Evolutionary conservation across 2,113 vertebrate genomes (phyloP), one percentile per base, ranked within the genome.

Genomic region (Macroglossus sobrinus): DNA sequence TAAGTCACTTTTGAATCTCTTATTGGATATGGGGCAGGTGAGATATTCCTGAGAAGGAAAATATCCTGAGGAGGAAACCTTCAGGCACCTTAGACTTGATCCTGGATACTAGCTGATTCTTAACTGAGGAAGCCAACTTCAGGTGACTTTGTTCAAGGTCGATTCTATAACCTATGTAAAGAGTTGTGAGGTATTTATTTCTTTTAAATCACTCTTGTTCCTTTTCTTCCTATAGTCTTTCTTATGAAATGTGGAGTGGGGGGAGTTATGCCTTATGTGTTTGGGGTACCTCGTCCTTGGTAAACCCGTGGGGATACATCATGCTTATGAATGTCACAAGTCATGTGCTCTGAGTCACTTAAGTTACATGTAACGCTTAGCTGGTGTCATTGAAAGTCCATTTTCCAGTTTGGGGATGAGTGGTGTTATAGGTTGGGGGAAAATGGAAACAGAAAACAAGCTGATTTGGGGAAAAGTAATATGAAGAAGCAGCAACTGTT

Each of bases 291-390:
- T 66, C 28, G 78, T 38, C 19, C 43, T 75, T 86, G 19, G 35
- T 22, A 19, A 4, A 15, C 3, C 5, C 2, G 4, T 15, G 15
- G 0, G 9, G 28, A 5, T 38, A 30, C 3, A 3, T 30, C 68
- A 78, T 16, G 1, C 22, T 91, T 53, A 57, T 35, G 24, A 72
- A 69, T 7, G 11, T 14, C n/a, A n/a, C 33, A 30, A 28, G 61
- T 30, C n/a, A 40, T 0, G 2, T 13, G 3, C 19, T 57, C 19
- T 1, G 0, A 80, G n/a, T 40, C 15, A 57, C 22, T 24, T 61
- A 75, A 26, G 15, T 50, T 50, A 50, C 50, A 13, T 28, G 4
- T 38, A 45, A 26, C 2, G 12, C 16, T 76, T 26, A 57, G 21
- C 33, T 16, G 5, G 11, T 26, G 10, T 59, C 19, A 59, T 0